A percentile compares a stretch with the other conserved stretches of the same genome.
Conservation (phyloP, 2,888 invertebrate species). For the Chrysolina oricalcia region DNA sequence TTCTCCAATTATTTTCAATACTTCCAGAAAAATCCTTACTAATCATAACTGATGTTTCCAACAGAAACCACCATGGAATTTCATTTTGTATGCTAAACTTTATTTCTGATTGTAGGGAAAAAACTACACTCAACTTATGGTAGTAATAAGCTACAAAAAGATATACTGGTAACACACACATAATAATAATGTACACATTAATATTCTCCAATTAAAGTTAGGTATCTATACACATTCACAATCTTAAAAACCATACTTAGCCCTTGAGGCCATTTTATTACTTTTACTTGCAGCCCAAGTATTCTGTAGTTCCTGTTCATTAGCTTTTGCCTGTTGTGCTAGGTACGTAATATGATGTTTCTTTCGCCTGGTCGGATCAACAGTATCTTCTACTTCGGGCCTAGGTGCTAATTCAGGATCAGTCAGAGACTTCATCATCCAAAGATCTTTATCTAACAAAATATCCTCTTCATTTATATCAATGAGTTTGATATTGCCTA, state of each 20-base stretch:
- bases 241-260: conserved; percentile 93
- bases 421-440: conserved; percentile 86
- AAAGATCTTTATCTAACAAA: conserved; percentile 85
- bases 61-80: too few relatives aligned
- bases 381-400: conserved; percentile 73
- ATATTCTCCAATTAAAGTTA: too few relatives aligned
- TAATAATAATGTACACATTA: too few relatives aligned
- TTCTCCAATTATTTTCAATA: too few relatives aligned
- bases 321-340: conserved; percentile 94
- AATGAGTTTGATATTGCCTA: conserved; percentile 83
- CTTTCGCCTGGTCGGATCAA: conserved; percentile 75
- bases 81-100: too few relatives aligned
- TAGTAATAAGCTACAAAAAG: too few relatives aligned
- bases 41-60: too few relatives aligned
- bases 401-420: conserved; percentile 77
- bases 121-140: too few relatives aligned
- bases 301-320: conserved; percentile 93
- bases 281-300: conserved; percentile 93
- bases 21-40: too few relatives aligned
- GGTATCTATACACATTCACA: too few relatives aligned
- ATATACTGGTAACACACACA: too few relatives aligned
- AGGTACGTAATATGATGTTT: conserved; percentile 98
- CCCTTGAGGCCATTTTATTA: conserved; percentile 90
- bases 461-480: conserved; percentile 86
- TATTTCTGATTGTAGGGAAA: too few relatives aligned